phyloP scores from a whole-genome alignment of 2,113 vertebrate genomes.

The Platysteira castanea region DNA sequence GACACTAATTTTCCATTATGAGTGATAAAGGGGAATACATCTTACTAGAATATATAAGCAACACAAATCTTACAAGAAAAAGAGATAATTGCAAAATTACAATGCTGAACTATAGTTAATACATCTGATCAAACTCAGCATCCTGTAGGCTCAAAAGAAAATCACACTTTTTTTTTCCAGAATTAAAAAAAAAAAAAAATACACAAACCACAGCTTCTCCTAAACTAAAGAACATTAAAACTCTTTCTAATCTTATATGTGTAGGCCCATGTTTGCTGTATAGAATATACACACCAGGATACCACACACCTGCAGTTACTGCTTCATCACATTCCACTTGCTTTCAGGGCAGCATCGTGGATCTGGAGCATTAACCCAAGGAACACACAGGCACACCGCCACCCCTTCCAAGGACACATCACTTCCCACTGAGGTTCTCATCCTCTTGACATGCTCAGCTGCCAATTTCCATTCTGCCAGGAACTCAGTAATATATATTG shows the following conservation, averaged over 20 bases:
- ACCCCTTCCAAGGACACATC: no score
- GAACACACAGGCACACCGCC: no score
- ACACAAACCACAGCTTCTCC: neutral
- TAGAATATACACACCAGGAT: neutral
- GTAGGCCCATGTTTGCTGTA: neutral
- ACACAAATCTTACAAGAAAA: neutral
- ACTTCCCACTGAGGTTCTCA: neutral
- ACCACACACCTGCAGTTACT: neutral
- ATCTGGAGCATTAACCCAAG: neutral
- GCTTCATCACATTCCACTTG: neutral
- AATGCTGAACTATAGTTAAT: neutral
- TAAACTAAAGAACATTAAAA: neutral
- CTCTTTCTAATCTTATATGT: neutral
- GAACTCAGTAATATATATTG: neutral
- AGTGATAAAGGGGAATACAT: neutral
- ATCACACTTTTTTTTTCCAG: neutral
- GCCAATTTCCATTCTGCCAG: neutral
- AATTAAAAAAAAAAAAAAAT: neutral
- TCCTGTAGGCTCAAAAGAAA: neutral
- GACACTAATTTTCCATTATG: neutral
- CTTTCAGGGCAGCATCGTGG: neutral
- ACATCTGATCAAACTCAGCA: neutral
- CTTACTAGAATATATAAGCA: neutral
- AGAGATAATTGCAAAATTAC: neutral
- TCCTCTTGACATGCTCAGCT: neutral